Conservation (phyloP, 2,888 invertebrate genomes). For the Smittia sp. region DNA sequence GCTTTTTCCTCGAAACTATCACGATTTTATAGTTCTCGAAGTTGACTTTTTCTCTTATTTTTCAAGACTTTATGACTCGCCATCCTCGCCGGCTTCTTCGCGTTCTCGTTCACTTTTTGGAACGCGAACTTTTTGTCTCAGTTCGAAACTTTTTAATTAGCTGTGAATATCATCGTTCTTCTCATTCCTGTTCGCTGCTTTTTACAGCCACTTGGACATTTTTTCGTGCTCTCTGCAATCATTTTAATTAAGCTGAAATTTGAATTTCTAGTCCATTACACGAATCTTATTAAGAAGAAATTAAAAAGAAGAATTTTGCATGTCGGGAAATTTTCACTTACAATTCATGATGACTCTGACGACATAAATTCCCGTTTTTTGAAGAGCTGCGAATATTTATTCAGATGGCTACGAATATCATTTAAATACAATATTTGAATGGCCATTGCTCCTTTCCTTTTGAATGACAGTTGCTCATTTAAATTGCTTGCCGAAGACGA, state of each 20-base stretch:
- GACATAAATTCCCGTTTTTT: too few species aligned
- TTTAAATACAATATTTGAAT: too few species aligned
- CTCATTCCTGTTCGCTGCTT: neutral
- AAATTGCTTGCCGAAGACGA: too few species aligned
- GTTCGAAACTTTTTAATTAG: slow-evolving; percentile 40
- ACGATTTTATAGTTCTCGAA: slow-evolving; percentile 20
- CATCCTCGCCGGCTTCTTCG: neutral
- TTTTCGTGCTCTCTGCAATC: slow-evolving; percentile 22
- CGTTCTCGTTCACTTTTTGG: neutral
- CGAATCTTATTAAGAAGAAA: slow-evolving; percentile 31
- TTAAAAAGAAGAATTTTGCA: neutral
- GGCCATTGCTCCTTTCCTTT: too few species aligned
- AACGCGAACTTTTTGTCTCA: neutral
- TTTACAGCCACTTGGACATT: neutral
- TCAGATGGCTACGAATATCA: too few species aligned
- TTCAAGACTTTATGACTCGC: neutral
- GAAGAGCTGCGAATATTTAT: too few species aligned
- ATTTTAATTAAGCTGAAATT: slow-evolving; percentile 39
- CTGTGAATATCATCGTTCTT: slow-evolving; percentile 40
- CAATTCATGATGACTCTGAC: too few species aligned
- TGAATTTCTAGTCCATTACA: slow-evolving; percentile 27
- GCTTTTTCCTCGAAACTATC: neutral
- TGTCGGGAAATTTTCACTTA: too few species aligned
- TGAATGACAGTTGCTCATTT: too few species aligned
- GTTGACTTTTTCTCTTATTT: neutral